Percentiles rank a stretch among this genome's conserved stretches.
Conservation (phyloP, 2,888 invertebrate genomes). For the Ophonus ardosiacus region DNA sequence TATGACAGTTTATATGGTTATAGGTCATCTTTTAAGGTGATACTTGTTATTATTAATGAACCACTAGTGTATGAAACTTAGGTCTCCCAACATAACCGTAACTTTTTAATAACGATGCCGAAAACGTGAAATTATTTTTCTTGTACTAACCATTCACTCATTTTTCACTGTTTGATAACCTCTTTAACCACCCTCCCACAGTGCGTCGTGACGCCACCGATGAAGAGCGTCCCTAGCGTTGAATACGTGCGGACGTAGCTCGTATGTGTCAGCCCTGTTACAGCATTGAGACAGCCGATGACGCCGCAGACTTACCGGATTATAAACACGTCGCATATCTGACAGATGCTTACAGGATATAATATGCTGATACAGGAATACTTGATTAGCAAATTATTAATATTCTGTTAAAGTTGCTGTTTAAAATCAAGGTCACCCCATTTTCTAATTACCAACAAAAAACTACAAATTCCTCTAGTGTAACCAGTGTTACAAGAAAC, state of each 20-base stretch:
- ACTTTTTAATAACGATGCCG: no score
- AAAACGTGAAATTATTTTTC: no score
- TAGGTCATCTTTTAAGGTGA: no score
- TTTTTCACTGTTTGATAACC: background rate
- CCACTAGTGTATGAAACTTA: no score
- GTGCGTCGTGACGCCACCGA: conserved; percentile 36
- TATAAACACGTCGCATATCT: background rate
- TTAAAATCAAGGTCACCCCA: conserved; percentile 42
- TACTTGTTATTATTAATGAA: no score
- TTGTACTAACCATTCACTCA: no score
- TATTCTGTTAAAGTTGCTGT: background rate
- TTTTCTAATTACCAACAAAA: conserved; percentile 55
- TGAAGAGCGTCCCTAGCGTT: conserved; percentile 55
- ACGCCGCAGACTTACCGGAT: conserved; percentile 14
- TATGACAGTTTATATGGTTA: no score
- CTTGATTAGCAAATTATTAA: background rate
- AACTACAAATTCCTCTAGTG: conserved; percentile 32
- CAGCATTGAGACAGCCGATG: conserved; percentile 14
- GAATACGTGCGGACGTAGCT: conserved; percentile 20
- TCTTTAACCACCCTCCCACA: background rate
- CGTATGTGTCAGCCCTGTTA: background rate
- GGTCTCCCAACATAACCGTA: no score
- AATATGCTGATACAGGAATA: background rate
- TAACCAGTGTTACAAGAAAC: conserved; percentile 55
- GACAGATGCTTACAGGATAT: conserved; percentile 1